These are phyloP conservation scores for Taxidea taxus DNA, from an alignment of 2,113 vertebrate genomes.

Conservation along the genomic window DNA sequence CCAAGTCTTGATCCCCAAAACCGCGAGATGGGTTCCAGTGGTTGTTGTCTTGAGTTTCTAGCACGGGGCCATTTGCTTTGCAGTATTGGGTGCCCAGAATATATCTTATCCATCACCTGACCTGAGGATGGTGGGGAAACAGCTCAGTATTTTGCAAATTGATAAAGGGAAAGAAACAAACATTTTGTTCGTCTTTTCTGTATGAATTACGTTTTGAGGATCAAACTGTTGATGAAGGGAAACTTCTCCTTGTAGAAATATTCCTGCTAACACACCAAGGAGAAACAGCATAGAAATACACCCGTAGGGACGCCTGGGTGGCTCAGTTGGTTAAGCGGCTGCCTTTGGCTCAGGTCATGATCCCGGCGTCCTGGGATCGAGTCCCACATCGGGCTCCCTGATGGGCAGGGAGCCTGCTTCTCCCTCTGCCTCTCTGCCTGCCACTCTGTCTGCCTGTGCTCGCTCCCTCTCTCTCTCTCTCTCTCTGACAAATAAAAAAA, in stretches of 20 bases:
- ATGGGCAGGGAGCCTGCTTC: too few relatives aligned
- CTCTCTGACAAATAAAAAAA: too few relatives aligned
- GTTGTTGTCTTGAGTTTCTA: not conserved
- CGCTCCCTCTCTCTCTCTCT: too few relatives aligned
- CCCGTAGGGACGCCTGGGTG: too few relatives aligned
- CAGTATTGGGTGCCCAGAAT: not conserved
- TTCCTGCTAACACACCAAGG: not conserved
- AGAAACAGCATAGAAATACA: too few relatives aligned
- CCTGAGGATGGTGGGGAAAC: not conserved
- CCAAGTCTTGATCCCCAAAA: not conserved
- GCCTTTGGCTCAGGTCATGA: too few relatives aligned
- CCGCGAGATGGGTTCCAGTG: fast-evolving
- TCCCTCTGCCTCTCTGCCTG: too few relatives aligned
- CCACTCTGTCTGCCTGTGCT: too few relatives aligned
- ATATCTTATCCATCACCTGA: fast-evolving
- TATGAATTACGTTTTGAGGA: not conserved
- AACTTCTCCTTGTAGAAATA: not conserved
- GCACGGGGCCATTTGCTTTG: not conserved
- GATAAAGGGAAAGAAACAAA: not conserved
- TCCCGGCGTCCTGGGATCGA: too few relatives aligned
- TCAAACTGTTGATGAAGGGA: not conserved
- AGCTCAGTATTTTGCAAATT: not conserved
- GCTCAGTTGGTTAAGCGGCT: too few relatives aligned
- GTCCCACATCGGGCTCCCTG: too few relatives aligned
- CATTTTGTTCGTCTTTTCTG: not conserved